These are phyloP conservation scores for Drosophila austrosaltans DNA, from an alignment of 2,888 invertebrate genomes.

Conservation along the genomic window DNA sequence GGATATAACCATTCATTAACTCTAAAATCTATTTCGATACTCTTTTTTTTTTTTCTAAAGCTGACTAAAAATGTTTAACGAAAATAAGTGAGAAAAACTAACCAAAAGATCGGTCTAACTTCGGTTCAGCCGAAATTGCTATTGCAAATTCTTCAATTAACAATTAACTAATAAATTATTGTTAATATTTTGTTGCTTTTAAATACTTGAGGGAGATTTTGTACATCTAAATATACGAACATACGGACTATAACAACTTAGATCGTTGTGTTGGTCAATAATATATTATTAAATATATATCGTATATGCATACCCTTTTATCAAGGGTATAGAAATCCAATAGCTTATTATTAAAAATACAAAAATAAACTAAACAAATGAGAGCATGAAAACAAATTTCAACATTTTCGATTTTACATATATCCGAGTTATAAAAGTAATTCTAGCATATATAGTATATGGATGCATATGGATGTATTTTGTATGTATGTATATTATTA, in stretches of 20 bases:
- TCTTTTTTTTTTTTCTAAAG: background rate
- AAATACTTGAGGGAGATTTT: too few relatives aligned
- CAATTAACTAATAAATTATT: too few relatives aligned
- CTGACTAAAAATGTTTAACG: background rate
- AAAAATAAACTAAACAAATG: background rate
- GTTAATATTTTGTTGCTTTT: too few relatives aligned
- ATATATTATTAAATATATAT: too few relatives aligned
- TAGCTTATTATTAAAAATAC: background rate
- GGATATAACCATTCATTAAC: background rate
- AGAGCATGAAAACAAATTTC: background rate
- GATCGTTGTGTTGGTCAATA: too few relatives aligned
- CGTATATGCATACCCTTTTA: too few relatives aligned
- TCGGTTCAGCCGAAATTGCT: too few relatives aligned
- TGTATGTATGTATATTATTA: constrained; percentile 4
- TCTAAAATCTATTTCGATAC: constrained; percentile 2
- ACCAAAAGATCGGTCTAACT: too few relatives aligned
- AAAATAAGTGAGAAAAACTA: background rate
- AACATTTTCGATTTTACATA: background rate
- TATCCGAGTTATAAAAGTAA: constrained; percentile 2
- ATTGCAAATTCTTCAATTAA: too few relatives aligned
- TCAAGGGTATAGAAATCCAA: too few relatives aligned
- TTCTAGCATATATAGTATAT: constrained; percentile 16
- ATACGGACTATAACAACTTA: too few relatives aligned
- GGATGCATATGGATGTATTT: constrained; percentile 3
- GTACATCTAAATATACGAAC: too few relatives aligned